phyloP scores from a whole-genome alignment of 2,888 invertebrate species.

The Allolobophora icterica region DNA sequence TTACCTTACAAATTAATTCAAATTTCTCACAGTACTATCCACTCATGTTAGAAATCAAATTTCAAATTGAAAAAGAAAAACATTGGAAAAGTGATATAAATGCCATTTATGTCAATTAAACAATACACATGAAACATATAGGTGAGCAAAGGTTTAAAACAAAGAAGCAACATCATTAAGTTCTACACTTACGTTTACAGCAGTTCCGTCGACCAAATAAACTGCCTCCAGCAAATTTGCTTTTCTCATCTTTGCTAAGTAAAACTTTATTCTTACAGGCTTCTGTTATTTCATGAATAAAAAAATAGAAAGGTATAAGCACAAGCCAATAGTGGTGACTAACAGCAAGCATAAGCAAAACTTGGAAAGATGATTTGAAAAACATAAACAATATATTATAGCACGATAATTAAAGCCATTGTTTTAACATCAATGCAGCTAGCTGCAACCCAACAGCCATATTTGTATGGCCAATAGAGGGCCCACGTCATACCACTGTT shows the following conservation, averaged over 20 bases:
- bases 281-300: not conserved
- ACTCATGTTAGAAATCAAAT: not conserved
- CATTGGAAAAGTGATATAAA: not conserved
- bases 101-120: not conserved
- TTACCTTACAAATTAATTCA: not conserved
- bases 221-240: slow-evolving; percentile 17
- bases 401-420: not conserved
- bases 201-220: not conserved
- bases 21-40: not conserved
- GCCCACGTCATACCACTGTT: not conserved
- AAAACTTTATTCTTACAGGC: slow-evolving; percentile 11
- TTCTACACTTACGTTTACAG: not conserved
- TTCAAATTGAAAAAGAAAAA: not conserved
- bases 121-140: not conserved
- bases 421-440: not conserved
- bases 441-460: not conserved
- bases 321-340: not conserved
- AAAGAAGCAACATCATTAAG: not conserved
- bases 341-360: not conserved
- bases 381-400: not conserved
- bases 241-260: slow-evolving; percentile 17
- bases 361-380: not conserved
- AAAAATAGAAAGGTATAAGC: not conserved
- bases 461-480: not conserved
- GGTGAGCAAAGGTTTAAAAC: not conserved